Percentiles rank a stretch among this genome's conserved stretches.
phyloP scores from a whole-genome alignment of 2,113 vertebrate species.

The Sebastes fasciatus region DNA sequence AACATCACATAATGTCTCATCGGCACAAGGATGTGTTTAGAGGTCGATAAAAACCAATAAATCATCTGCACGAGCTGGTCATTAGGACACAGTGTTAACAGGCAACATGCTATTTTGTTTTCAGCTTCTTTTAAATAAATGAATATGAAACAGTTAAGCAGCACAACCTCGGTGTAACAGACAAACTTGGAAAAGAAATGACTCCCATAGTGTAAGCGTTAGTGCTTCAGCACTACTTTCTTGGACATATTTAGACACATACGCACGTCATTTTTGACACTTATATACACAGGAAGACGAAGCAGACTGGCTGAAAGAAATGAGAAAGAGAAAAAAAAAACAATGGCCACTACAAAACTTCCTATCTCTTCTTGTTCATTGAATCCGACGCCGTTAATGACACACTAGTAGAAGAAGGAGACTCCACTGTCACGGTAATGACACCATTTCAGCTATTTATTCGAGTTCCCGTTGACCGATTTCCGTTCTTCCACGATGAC shows the following conservation, averaged over 20 bases:
- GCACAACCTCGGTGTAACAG: slow-evolving; percentile 34
- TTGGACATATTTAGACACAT: slow-evolving; percentile 41
- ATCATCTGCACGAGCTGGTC: slow-evolving; percentile 57
- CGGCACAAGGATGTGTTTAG: slow-evolving; percentile 20
- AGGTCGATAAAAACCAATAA: slow-evolving; percentile 34
- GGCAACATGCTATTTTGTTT: slow-evolving; percentile 73
- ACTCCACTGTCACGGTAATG: background rate
- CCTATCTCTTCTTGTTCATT: slow-evolving; percentile 19
- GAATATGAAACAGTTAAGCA: slow-evolving; percentile 45
- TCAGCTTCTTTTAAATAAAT: slow-evolving; percentile 47
- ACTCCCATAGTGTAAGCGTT: slow-evolving; percentile 37
- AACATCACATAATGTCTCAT: slow-evolving; percentile 37
- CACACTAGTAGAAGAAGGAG: slow-evolving; percentile 13
- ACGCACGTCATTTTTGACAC: slow-evolving; percentile 42
- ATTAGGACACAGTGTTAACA: slow-evolving; percentile 66
- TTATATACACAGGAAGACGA: slow-evolving; percentile 58
- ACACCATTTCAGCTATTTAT: slow-evolving; percentile 14
- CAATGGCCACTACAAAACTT: slow-evolving; percentile 41
- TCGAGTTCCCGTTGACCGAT: background rate
- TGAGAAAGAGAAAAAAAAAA: slow-evolving; percentile 26
- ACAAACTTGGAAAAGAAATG: slow-evolving; percentile 29
- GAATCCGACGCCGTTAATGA: background rate
- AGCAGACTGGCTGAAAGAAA: slow-evolving; percentile 54
- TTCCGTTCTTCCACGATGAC: slow-evolving; percentile 9
- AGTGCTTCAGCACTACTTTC: slow-evolving; percentile 47